phyloP scores from a whole-genome alignment of 2,888 invertebrate species.

The Podotricha telesiphe region DNA sequence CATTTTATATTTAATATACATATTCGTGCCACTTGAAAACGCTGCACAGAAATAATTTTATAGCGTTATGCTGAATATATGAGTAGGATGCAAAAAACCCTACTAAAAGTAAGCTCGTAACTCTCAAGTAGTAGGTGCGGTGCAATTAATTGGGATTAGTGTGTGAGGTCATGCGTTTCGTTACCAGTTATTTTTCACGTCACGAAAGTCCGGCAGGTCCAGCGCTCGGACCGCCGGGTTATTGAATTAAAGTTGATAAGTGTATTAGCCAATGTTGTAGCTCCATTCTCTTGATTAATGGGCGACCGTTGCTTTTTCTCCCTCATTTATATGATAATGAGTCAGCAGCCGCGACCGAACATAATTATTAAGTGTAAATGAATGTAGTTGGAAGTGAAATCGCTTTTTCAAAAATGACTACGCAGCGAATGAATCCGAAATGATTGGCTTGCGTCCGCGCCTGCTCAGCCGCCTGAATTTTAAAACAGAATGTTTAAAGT shows the following conservation, averaged over 20 bases:
- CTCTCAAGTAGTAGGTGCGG: conserved; percentile 53
- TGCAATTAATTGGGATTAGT: conserved; percentile 76
- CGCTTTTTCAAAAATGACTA: conserved; percentile 61
- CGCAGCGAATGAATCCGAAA: conserved; percentile 52
- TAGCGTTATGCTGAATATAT: conserved; percentile 35
- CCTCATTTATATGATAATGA: conserved; percentile 83
- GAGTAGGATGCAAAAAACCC: conserved; percentile 36
- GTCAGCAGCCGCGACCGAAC: conserved; percentile 69
- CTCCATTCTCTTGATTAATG: conserved; percentile 80
- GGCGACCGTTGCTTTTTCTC: conserved; percentile 77
- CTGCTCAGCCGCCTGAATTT: conserved; percentile 52
- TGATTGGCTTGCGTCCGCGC: conserved; percentile 52
- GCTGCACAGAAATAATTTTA: conserved; percentile 33
- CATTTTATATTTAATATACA: conserved; percentile 13
- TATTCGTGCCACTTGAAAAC: conserved; percentile 20
- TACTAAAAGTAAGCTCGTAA: conserved; percentile 46
- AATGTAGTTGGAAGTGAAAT: conserved; percentile 66
- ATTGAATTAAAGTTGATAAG: conserved; percentile 84
- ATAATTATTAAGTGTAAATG: conserved; percentile 78
- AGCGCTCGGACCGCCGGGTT: conserved; percentile 68
- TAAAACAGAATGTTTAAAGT: conserved; percentile 58
- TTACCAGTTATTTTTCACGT: conserved; percentile 76
- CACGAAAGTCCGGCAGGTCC: conserved; percentile 65
- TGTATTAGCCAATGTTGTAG: conserved; percentile 81
- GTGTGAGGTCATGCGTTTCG: conserved; percentile 71